Evolutionary conservation across 2,113 vertebrate genomes (phyloP).

Genomic region (Varanus komodoensis): DNA sequence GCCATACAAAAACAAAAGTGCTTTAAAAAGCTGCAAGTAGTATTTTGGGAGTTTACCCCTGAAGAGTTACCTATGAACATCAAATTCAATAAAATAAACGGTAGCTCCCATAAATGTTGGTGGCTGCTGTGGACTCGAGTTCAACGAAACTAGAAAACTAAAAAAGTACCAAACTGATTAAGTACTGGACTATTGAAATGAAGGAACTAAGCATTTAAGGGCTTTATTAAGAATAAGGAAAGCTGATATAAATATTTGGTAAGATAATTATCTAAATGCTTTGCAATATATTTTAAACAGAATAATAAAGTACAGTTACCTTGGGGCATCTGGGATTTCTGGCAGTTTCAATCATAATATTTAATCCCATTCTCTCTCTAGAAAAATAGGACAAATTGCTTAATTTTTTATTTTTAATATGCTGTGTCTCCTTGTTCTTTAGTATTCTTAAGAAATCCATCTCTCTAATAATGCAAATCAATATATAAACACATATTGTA

Average conservation of each 20-base stretch:
- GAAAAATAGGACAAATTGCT: slow-evolving; percentile 50
- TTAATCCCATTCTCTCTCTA: slow-evolving; percentile 94
- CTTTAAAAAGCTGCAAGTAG: background rate
- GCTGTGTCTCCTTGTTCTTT: background rate
- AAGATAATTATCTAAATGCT: background rate
- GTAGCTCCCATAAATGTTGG: background rate
- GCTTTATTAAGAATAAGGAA: background rate
- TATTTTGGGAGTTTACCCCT: background rate
- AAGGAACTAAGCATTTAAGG: background rate
- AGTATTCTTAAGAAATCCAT: background rate
- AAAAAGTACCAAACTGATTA: background rate
- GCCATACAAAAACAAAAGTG: no score
- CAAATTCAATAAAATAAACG: background rate
- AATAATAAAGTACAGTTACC: slow-evolving; percentile 75
- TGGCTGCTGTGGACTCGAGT: background rate
- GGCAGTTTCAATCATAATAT: slow-evolving; percentile 93
- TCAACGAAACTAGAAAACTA: background rate
- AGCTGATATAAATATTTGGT: background rate
- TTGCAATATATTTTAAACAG: background rate
- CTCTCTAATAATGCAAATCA: background rate
- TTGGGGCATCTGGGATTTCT: slow-evolving; percentile 92
- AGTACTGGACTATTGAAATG: background rate
- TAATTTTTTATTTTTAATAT: slow-evolving; percentile 10
- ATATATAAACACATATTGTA: background rate
- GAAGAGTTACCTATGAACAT: background rate